These are phyloP conservation scores for Drosophila biarmipes DNA, from an alignment of 1,140 invertebrate genomes.

Conservation along the genomic window DNA sequence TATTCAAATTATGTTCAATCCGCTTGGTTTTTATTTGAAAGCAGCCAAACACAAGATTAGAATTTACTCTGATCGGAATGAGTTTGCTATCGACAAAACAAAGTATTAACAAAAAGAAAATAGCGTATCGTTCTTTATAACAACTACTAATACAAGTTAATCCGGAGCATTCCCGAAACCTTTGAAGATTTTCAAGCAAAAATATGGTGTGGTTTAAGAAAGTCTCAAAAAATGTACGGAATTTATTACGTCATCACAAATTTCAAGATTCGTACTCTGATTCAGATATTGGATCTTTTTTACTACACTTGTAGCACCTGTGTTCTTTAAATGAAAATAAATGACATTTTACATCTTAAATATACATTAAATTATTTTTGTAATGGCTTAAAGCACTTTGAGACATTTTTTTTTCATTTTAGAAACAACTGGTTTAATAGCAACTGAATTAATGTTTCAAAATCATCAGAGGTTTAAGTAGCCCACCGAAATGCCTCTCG, in stretches of 20 bases:
- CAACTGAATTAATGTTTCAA: background rate
- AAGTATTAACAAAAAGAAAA: conserved; percentile 30
- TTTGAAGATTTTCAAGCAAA: background rate
- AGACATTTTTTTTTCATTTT: background rate
- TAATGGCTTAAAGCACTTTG: background rate
- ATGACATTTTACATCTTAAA: background rate
- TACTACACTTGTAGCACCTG: background rate
- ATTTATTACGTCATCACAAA: background rate
- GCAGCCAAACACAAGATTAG: conserved; percentile 21
- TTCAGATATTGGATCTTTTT: background rate
- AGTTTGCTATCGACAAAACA: conserved; percentile 17
- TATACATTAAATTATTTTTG: background rate
- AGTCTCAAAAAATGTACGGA: background rate
- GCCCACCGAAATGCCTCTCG: conserved; percentile 48
- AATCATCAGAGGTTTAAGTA: conserved; percentile 15
- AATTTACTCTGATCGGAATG: conserved; percentile 43
- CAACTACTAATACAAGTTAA: conserved; percentile 56
- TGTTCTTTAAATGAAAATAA: background rate
- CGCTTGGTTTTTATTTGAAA: conserved; percentile 34
- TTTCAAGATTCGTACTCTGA: background rate
- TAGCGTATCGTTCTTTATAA: conserved; percentile 27
- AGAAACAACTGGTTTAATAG: background rate
- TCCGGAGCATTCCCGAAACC: conserved; percentile 1
- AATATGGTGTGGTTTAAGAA: background rate
- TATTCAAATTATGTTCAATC: conserved; percentile 54